Percentiles rank a stretch among this genome's conserved stretches.
Evolutionary conservation across 2,113 vertebrate species (phyloP).

Genomic region (Centrocercus urophasianus): DNA sequence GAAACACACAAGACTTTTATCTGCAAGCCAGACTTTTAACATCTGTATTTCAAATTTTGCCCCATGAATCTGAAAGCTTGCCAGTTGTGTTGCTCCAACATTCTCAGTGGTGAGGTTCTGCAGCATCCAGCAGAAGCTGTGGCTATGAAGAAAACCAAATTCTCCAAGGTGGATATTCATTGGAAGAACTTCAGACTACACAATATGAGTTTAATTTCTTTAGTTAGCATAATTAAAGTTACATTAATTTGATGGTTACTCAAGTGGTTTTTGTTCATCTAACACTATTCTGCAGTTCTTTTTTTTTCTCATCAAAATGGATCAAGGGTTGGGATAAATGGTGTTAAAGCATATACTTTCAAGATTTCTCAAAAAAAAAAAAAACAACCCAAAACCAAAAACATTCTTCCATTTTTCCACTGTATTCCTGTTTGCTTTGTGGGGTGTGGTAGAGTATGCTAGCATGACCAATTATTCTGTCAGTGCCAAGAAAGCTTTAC

Average conservation of each 20-base stretch:
- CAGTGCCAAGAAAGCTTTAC: neutral
- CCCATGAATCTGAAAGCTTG: neutral
- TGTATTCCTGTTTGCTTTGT: neutral
- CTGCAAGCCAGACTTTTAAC: neutral
- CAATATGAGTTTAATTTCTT: neutral
- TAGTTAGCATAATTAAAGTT: neutral
- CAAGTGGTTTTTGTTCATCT: neutral
- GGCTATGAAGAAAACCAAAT: neutral
- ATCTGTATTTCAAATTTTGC: neutral
- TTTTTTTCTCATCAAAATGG: neutral
- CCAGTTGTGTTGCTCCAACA: neutral
- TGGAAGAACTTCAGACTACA: rapidly evolving
- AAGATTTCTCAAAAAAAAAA: neutral
- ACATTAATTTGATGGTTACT: neutral
- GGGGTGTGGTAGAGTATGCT: neutral
- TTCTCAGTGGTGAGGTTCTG: neutral
- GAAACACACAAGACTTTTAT: neutral
- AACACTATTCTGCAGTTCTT: neutral
- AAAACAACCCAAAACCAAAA: neutral
- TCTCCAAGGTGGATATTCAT: neutral
- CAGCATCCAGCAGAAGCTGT: neutral
- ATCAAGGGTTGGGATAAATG: neutral
- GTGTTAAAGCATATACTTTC: neutral
- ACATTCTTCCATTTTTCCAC: neutral
- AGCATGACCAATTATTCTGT: neutral